A percentile compares a stretch with the other conserved stretches of the same genome.
These are phyloP conservation scores for Euura saliciscinereae DNA, from an alignment of 1,140 invertebrate genomes.

Conservation along the genomic window DNA sequence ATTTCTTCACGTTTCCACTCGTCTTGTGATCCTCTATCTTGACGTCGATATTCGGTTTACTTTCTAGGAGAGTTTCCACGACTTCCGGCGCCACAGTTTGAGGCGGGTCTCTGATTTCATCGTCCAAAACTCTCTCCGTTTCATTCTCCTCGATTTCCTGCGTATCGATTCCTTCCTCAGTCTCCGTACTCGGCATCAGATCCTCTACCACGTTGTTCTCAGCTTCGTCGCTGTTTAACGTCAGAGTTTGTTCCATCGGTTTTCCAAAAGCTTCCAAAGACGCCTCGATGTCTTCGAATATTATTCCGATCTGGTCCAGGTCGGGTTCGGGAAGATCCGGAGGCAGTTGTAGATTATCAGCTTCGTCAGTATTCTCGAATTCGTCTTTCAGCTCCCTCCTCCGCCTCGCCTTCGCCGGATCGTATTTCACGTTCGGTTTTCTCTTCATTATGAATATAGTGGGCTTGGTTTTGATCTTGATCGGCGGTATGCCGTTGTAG, in stretches of 20 bases:
- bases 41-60: neutral
- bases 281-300: conserved; percentile 39
- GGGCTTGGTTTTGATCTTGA: conserved; percentile 81
- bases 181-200: conserved; percentile 10
- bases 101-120: neutral
- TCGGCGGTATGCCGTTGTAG: conserved; percentile 76
- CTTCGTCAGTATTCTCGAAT: conserved; percentile 16
- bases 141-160: conserved; percentile 20
- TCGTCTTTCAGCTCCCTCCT: conserved; percentile 18
- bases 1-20: conserved; percentile 42
- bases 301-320: conserved; percentile 28
- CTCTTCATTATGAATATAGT: conserved; percentile 77
- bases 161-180: conserved; percentile 15
- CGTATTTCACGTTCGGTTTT: conserved; percentile 47
- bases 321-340: conserved; percentile 26
- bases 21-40: conserved; percentile 15
- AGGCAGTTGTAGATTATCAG: conserved; percentile 34
- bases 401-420: conserved; percentile 33
- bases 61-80: neutral
- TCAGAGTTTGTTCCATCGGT: conserved; percentile 19
- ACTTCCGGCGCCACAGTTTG: neutral
- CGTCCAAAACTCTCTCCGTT: conserved; percentile 25
- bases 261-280: conserved; percentile 37
- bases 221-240: conserved; percentile 34
- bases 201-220: conserved; percentile 53